Evolutionary conservation across 2,113 vertebrate genomes (phyloP), one percentile per base, ranked within the genome.

Genomic region (Setophaga coronata): DNA sequence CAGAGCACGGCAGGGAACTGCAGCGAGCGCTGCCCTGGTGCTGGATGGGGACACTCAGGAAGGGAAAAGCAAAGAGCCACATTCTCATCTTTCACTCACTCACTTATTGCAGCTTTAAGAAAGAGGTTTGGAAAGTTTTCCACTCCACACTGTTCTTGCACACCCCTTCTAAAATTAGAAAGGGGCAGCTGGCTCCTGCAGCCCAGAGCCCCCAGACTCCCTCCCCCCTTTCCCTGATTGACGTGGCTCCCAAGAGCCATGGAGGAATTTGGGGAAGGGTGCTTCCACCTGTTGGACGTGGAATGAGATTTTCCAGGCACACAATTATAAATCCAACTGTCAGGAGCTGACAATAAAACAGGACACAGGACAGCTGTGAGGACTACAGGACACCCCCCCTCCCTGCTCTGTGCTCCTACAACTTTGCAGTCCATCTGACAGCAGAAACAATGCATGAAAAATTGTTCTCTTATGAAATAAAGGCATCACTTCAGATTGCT

Each of bases 101-200:
- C 34, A 24, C 58, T 51, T 96, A 84, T 89, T 87, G 77, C 73
- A 79, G 80, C 95, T 91, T 91, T 88, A 81, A 90, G 78, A 95
- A 85, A 80, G 87, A 91, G 58, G 79, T 81, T 56, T 97, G 96
- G 96, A 92, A 98, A 98, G 96, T 98, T 97, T 98, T 97, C 96
- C 96, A 96, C 96, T 97, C 95, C 96, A 45, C 77, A 16, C 82
- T 84, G 83, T 54, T 92, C 97, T 96, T 97, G 97, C 95, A 95
- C 87, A 87, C 74, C 69, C 74, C 64, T 96, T 95, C 97, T 93
- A 95, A 98, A 98, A 98, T 98, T 98, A 98, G 98, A 96, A 95
- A 87, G 81, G 89, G 90, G 95, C 98, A 98, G 97, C 98, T 98
- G 98, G 88, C 73, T 83, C 20, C 67, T 90, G 51, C 82, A 92